Evolutionary conservation across 2,888 invertebrate species (phyloP).

Genomic region (Melikaiella ostensackeni): DNA sequence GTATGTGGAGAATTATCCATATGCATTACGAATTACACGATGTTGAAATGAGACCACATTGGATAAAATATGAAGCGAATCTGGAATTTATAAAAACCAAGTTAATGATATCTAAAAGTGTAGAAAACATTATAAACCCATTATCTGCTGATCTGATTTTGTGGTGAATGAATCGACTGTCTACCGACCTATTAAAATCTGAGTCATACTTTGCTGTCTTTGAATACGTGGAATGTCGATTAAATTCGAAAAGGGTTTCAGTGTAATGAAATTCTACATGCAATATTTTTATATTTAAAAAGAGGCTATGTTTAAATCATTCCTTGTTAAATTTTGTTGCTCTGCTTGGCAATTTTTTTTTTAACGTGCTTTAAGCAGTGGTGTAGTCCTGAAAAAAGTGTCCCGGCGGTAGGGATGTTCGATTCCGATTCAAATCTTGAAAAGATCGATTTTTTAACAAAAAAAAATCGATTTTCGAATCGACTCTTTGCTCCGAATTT

Average conservation of each 20-base stretch:
- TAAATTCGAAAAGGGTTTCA: not conserved
- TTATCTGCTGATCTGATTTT: constrained; percentile 30
- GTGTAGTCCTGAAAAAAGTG: too few species aligned
- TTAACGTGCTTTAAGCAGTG: too few species aligned
- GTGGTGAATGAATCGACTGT: constrained; percentile 32
- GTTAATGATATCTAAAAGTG: constrained; percentile 16
- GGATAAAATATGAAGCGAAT: not conserved
- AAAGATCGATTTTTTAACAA: too few species aligned
- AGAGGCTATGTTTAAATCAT: too few species aligned
- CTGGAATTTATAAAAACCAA: constrained; percentile 17
- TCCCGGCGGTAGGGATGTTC: too few species aligned
- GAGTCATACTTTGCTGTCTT: constrained; percentile 24
- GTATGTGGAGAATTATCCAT: too few species aligned
- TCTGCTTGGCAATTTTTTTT: too few species aligned
- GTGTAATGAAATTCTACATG: not conserved
- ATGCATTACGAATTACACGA: not conserved
- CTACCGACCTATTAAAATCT: constrained; percentile 31
- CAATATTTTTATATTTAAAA: not conserved
- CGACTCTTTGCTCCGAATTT: too few species aligned
- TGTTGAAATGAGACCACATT: not conserved
- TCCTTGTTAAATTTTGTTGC: too few species aligned
- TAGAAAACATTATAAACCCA: constrained; percentile 38
- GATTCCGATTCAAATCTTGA: too few species aligned
- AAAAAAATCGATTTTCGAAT: too few species aligned
- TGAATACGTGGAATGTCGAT: constrained; percentile 14